These are phyloP conservation scores for Nasonia giraulti DNA, from an alignment of 1,140 invertebrate genomes.

Conservation along the genomic window DNA sequence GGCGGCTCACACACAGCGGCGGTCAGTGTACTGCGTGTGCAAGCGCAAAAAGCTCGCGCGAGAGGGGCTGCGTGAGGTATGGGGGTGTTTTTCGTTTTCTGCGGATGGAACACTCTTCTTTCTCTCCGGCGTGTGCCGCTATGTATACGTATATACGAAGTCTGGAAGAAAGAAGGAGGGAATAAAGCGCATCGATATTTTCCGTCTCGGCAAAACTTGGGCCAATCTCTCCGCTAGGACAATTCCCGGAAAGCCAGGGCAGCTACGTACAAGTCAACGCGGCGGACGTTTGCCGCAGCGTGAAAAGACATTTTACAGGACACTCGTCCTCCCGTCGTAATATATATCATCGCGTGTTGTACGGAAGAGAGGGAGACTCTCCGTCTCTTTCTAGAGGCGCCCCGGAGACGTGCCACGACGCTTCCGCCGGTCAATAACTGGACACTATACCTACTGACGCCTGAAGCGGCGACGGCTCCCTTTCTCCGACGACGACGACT, in stretches of 20 bases:
- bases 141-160: too few relatives aligned
- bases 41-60: background rate
- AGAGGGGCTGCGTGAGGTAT: background rate
- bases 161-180: too few relatives aligned
- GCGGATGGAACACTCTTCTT: too few relatives aligned
- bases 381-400: constrained; percentile 23
- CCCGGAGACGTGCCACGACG: constrained; percentile 57
- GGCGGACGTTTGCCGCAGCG: constrained; percentile 2
- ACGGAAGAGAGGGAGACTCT: background rate
- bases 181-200: too few relatives aligned
- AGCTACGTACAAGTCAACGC: background rate
- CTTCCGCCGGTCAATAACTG: constrained; percentile 72
- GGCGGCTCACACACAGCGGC: background rate
- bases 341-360: constrained; percentile 15
- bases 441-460: constrained; percentile 62
- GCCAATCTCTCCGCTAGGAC: background rate
- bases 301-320: constrained; percentile 40
- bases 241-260: background rate
- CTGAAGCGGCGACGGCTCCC: constrained; percentile 38
- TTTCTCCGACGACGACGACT: constrained; percentile 26
- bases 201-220: background rate
- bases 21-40: background rate
- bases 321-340: background rate
- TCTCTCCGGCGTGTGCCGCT: too few relatives aligned
- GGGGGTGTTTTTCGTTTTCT: too few relatives aligned